Evolutionary conservation across 2,113 vertebrate species (phyloP).

Genomic region (Speoplatyrhinus poulsoni): DNA sequence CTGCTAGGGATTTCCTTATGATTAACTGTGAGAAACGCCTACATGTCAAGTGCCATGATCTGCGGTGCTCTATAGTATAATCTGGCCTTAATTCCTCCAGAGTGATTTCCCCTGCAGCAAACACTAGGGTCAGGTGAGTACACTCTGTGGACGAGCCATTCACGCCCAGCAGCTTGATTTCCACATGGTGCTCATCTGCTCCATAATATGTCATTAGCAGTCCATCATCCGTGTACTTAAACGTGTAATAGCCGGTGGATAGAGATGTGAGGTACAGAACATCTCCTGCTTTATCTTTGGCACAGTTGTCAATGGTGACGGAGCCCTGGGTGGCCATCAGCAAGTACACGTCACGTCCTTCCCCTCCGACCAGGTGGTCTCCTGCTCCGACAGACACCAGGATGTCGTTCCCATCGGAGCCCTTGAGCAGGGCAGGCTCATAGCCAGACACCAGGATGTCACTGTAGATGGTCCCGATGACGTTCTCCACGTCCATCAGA

Average conservation of each 20-base stretch:
- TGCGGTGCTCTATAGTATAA: too few species aligned
- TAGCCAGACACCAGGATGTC: constrained; percentile 53
- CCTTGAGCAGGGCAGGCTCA: constrained; percentile 54
- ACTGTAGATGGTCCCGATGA: constrained; percentile 55
- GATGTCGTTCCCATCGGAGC: constrained; percentile 54
- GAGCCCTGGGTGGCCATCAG: constrained; percentile 22
- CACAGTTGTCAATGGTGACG: constrained; percentile 58
- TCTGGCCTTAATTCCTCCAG: too few species aligned
- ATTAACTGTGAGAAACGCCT: too few species aligned
- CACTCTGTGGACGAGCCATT: too few species aligned
- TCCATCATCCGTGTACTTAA: too few species aligned
- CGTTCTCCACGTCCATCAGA: constrained; percentile 57
- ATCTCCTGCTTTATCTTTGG: constrained; percentile 40
- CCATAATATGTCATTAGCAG: too few species aligned
- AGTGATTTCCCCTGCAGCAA: too few species aligned
- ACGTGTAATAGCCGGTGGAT: neutral
- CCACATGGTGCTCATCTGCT: too few species aligned
- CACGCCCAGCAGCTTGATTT: too few species aligned
- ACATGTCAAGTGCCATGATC: too few species aligned
- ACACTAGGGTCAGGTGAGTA: too few species aligned
- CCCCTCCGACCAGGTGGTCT: constrained; percentile 55
- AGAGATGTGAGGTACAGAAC: constrained; percentile 36
- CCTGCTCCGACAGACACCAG: constrained; percentile 49
- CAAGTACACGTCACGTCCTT: constrained; percentile 56
- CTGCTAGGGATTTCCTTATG: too few species aligned